Evolutionary conservation across 2,113 vertebrate species (phyloP), one percentile per base, ranked within the genome.

Genomic region (Entosphenus tridentatus): DNA sequence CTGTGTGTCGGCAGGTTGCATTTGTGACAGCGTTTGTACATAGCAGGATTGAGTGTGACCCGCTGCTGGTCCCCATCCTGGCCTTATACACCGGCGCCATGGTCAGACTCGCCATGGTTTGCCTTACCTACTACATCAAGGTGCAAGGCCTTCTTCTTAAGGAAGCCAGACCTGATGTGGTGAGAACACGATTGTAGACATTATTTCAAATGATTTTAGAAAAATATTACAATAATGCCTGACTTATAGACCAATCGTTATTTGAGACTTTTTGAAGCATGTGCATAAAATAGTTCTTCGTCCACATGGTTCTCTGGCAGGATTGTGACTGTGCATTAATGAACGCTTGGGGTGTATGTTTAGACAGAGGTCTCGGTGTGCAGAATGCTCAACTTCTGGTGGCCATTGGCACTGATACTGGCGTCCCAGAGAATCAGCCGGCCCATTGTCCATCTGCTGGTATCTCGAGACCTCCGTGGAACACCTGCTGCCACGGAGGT

Each of bases 351-450:
- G 39, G 39, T 39, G 39, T 39, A 39, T 39, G 39, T 39, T 39
- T 39, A 39, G 93, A 91, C 91, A 8, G 90, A 96, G 39, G 87
- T 87, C 69, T 93, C 90, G 2, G 79, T 98, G 77, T 86, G 80
- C 73, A 96, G 89, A 81, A 98, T 98, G 91, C 79, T 98, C 74
- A 86, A 81, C 71, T 98, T 98, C 80, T 96, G 92, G 92, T 96
- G 92, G 92, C 92, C 92, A 17, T 75, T 96, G 79, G 90, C 92
- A 0, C 84, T 96, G 69, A 96, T 96, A 76, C 74, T 96, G 76
- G 93, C 93, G 39, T 96, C 91, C 7, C 93, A 98, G 78, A 76
- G 91, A 67, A 96, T 98, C 78, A 96, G 93, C 55, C 79, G 93
- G 68, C 93, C 93, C 10, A 92, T 98, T 9, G 91, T 98, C 77